phyloP scores from a whole-genome alignment of 2,797 vertebrate species.

The Spinibarbus caldwelli region DNA sequence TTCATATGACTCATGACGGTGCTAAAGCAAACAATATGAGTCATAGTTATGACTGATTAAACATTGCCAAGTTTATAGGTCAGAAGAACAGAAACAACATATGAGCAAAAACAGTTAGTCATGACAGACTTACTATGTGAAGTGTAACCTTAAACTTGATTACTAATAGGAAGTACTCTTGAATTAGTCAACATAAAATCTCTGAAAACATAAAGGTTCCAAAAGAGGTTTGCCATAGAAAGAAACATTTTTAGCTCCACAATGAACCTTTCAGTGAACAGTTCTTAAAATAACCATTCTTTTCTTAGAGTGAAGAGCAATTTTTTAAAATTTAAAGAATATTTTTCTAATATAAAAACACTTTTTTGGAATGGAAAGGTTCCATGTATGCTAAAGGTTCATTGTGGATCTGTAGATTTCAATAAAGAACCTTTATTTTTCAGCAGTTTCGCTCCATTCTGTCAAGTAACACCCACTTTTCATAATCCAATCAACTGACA shows the following conservation, averaged over 20 bases:
- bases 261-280: too few relatives aligned
- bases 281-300: too few relatives aligned
- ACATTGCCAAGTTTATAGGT: not conserved
- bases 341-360: too few relatives aligned
- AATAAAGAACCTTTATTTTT: not conserved
- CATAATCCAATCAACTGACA: not conserved
- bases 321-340: not conserved
- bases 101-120: not conserved
- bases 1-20: conserved; percentile 34
- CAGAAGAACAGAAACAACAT: not conserved
- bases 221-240: too few relatives aligned
- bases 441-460: not conserved
- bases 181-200: not conserved
- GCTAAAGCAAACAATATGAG: conserved; percentile 26
- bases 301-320: too few relatives aligned
- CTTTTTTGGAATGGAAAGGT: too few relatives aligned
- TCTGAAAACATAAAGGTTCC: too few relatives aligned
- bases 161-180: conserved; percentile 8
- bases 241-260: too few relatives aligned
- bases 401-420: too few relatives aligned
- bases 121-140: not conserved
- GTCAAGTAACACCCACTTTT: not conserved
- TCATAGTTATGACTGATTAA: conserved; percentile 5
- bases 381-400: not conserved
- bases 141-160: not conserved